phyloP scores from a whole-genome alignment of 2,888 invertebrate species.

The Pycnomerus fuliginosus region DNA sequence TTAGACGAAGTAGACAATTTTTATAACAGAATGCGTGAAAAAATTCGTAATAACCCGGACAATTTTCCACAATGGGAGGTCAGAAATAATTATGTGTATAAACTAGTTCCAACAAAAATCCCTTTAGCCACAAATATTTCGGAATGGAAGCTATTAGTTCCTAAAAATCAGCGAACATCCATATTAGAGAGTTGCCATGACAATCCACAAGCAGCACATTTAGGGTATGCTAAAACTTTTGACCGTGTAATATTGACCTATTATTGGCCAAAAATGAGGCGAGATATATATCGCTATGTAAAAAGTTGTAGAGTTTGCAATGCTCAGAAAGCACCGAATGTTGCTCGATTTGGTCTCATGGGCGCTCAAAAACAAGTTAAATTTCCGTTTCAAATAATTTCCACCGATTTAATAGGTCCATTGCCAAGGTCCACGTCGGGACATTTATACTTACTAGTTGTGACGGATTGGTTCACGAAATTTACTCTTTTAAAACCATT shows the following conservation, averaged over 20 bases:
- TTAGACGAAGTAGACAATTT: conserved; percentile 14
- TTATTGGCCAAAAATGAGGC: conserved; percentile 24
- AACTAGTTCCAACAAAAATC: conserved; percentile 12
- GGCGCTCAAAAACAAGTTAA: conserved; percentile 21
- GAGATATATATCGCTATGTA: conserved; percentile 22
- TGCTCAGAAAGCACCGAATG: conserved; percentile 26
- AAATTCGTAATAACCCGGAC: conserved; percentile 9
- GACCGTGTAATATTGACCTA: conserved; percentile 22
- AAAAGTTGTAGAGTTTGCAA: conserved; percentile 25
- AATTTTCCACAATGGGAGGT: conserved; percentile 22
- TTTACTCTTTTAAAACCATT: not conserved
- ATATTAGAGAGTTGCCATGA: conserved; percentile 25
- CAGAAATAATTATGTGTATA: conserved; percentile 15
- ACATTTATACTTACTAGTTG: not conserved
- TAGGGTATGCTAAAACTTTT: conserved; percentile 30
- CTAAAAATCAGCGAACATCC: conserved; percentile 20
- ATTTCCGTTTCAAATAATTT: conserved; percentile 26
- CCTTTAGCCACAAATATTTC: conserved; percentile 11
- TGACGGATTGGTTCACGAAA: not conserved
- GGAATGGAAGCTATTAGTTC: conserved; percentile 31
- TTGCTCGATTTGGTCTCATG: conserved; percentile 24
- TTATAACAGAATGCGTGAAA: conserved; percentile 17
- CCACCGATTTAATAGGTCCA: conserved; percentile 27
- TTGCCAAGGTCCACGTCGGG: conserved; percentile 24
- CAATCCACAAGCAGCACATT: conserved; percentile 23